These are phyloP conservation scores for Botia almorhae DNA, from an alignment of 2,797 vertebrate genomes.

Conservation along the genomic window DNA sequence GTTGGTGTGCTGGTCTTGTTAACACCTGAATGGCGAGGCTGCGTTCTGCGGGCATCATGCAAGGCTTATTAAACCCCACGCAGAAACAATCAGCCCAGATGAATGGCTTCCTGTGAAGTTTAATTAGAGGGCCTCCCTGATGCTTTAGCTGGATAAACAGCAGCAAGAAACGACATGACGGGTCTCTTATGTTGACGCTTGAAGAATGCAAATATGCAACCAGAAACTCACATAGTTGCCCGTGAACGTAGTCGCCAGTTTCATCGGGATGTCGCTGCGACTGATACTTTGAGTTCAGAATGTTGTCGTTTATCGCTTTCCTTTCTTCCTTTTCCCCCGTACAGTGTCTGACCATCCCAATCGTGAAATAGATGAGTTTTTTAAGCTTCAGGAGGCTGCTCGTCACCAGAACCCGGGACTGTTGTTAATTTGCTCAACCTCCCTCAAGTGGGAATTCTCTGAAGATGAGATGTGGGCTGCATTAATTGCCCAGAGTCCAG, in stretches of 20 bases:
- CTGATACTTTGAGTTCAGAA: not conserved
- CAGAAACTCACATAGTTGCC: not conserved
- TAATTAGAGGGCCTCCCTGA: conserved; percentile 64
- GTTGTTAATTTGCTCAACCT: conserved; percentile 43
- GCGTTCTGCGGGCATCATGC: conserved; percentile 53
- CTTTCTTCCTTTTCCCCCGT: not conserved
- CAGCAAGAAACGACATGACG: conserved; percentile 52
- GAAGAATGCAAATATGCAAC: conserved; percentile 34
- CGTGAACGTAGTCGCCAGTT: not conserved
- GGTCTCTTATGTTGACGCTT: conserved; percentile 46
- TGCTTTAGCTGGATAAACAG: conserved; percentile 60
- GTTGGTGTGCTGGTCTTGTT: conserved; percentile 52
- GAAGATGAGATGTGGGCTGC: conserved; percentile 41
- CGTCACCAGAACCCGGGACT: conserved; percentile 20
- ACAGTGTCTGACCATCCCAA: conserved; percentile 30
- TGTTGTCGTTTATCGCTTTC: not conserved
- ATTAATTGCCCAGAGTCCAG: conserved; percentile 39
- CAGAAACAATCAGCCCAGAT: conserved; percentile 64
- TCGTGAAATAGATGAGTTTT: conserved; percentile 38
- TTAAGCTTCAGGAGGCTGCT: conserved; percentile 29
- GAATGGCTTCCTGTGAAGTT: conserved; percentile 65
- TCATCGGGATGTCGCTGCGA: not conserved
- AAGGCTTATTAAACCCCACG: conserved; percentile 63
- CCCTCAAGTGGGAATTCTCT: conserved; percentile 38
- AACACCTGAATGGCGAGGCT: conserved; percentile 62